These are phyloP conservation scores for Nomada goodeniana DNA, from an alignment of 2,888 invertebrate species.

Conservation along the genomic window DNA sequence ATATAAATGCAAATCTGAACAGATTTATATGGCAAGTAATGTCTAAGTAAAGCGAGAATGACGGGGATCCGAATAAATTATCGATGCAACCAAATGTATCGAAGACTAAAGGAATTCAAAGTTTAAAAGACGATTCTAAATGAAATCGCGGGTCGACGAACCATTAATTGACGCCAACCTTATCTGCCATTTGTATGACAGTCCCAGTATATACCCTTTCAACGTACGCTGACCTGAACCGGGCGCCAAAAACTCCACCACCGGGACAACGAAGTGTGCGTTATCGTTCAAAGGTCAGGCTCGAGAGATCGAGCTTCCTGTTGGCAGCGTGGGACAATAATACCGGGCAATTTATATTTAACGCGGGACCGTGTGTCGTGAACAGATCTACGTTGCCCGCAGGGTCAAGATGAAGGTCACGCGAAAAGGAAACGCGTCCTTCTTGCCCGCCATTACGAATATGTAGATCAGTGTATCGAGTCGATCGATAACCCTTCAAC, in stretches of 20 bases:
- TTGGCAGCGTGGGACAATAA: slow-evolving; percentile 13
- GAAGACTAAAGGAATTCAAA: no score
- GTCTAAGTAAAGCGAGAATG: no score
- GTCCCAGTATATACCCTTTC: no score
- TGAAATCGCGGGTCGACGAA: no score
- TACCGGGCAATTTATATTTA: slow-evolving; percentile 45
- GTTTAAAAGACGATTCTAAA: no score
- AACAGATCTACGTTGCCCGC: background rate
- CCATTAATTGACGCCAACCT: no score
- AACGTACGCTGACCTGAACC: background rate
- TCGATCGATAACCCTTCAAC: slow-evolving; percentile 64
- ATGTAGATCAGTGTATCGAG: slow-evolving; percentile 57
- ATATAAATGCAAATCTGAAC: no score
- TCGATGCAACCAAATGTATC: no score
- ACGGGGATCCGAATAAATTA: no score
- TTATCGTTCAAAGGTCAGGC: slow-evolving; percentile 32
- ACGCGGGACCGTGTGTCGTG: slow-evolving; percentile 14
- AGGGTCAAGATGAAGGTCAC: slow-evolving; percentile 66
- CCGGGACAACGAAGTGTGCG: background rate
- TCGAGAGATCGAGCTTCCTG: slow-evolving; percentile 20
- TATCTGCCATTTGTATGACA: no score
- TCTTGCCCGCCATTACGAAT: slow-evolving; percentile 40
- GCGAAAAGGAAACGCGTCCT: slow-evolving; percentile 58
- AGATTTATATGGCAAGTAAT: no score
- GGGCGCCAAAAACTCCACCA: background rate